These are phyloP conservation scores for sheep (Ovis aries) DNA, from an alignment of 2,113 vertebrate genomes.

Conservation along the genomic window ARS-UI_Ramb_v3.0 NC_056076.1:61650001-61650500, in stretches of 20 bases:
- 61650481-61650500: background rate
- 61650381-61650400: background rate
- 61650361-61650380: background rate
- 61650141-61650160: background rate
- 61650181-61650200: background rate
- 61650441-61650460: background rate
- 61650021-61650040: rapidly evolving
- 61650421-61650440: background rate
- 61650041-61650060: background rate
- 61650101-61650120: background rate
- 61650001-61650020: background rate
- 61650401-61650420: background rate
- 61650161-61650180: background rate
- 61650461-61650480: background rate
- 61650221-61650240: background rate
- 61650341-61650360: rapidly evolving
- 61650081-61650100: background rate
- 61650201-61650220: rapidly evolving
- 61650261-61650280: background rate
- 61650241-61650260: rapidly evolving
- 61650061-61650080: background rate
- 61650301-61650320: background rate
- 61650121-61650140: background rate
- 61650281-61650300: rapidly evolving
- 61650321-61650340: rapidly evolving